Conservation (phyloP, 2,113 vertebrate genomes). For the Balaenoptera acutorostrata region DNA sequence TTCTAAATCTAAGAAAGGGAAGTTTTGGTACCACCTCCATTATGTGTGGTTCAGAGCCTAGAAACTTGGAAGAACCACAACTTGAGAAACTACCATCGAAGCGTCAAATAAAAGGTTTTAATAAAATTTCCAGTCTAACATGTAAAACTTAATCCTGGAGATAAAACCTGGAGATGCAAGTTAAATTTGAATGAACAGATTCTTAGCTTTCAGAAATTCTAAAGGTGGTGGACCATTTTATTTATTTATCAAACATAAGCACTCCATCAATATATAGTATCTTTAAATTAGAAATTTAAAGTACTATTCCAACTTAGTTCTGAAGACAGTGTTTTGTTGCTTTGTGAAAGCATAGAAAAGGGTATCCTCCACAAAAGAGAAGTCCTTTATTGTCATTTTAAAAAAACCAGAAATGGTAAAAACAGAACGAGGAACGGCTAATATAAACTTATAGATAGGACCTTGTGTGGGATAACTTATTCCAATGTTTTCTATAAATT, state of each 20-base stretch:
- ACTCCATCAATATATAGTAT: not conserved
- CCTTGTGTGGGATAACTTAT: not conserved
- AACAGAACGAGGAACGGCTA: not conserved
- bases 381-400: not conserved
- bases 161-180: not conserved
- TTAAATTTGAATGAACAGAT: not conserved
- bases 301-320: not conserved
- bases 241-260: constrained; percentile 3
- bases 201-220: not conserved
- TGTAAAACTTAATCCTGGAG: not conserved
- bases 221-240: not conserved
- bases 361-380: not conserved
- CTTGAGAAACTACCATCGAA: not conserved
- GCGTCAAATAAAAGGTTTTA: not conserved
- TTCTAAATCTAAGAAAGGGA: not conserved
- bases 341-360: not conserved
- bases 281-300: constrained; percentile 26
- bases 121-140: not conserved
- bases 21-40: not conserved
- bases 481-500: not conserved
- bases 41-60: not conserved
- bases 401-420: not conserved
- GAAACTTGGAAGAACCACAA: not conserved
- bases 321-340: not conserved
- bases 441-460: not conserved